Percentiles rank a stretch among this genome's conserved stretches.
These are phyloP conservation scores for Drosophila hamatofila DNA, from an alignment of 2,888 invertebrate genomes.

Conservation along the genomic window DNA sequence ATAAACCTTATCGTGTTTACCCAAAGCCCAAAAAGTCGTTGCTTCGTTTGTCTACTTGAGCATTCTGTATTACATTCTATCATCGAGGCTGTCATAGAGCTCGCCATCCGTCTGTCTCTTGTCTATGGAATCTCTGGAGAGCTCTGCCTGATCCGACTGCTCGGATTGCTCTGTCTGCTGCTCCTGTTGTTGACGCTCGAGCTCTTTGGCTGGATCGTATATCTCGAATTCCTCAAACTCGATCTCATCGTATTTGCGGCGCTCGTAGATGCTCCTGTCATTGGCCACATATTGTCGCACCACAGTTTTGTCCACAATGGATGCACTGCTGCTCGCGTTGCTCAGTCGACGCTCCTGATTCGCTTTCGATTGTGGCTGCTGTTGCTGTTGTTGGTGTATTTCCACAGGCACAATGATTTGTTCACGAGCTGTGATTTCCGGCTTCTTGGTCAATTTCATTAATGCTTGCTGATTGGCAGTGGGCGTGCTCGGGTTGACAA, in stretches of 20 bases:
- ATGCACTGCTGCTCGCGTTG: slow-evolving; percentile 75
- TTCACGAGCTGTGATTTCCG: slow-evolving; percentile 46
- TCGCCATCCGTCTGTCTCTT: slow-evolving; percentile 49
- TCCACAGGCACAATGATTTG: slow-evolving; percentile 81
- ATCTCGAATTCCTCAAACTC: slow-evolving; percentile 94
- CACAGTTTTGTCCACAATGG: slow-evolving; percentile 85
- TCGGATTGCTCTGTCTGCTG: slow-evolving; percentile 20
- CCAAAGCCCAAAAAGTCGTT: slow-evolving; percentile 55
- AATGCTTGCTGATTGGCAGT: slow-evolving; percentile 38
- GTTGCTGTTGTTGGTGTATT: slow-evolving; percentile 57
- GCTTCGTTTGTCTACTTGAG: slow-evolving; percentile 35
- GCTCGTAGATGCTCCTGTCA: slow-evolving; percentile 87
- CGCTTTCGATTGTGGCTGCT: background rate
- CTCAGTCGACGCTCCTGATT: slow-evolving; percentile 61
- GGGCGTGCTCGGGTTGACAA: slow-evolving; percentile 33
- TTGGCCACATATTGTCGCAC: slow-evolving; percentile 88
- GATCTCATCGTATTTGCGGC: slow-evolving; percentile 91
- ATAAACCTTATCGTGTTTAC: slow-evolving; percentile 31
- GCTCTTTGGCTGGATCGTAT: slow-evolving; percentile 86
- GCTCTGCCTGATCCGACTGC: background rate
- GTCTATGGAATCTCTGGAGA: slow-evolving; percentile 17
- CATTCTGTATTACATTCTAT: slow-evolving; percentile 73
- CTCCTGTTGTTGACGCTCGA: slow-evolving; percentile 50
- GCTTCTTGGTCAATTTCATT: slow-evolving; percentile 39
- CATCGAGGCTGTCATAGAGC: slow-evolving; percentile 83